Percentiles rank a stretch among this genome's conserved stretches.
Conservation (phyloP, 2,113 vertebrate species). For the Glaucidium brasilianum region DNA sequence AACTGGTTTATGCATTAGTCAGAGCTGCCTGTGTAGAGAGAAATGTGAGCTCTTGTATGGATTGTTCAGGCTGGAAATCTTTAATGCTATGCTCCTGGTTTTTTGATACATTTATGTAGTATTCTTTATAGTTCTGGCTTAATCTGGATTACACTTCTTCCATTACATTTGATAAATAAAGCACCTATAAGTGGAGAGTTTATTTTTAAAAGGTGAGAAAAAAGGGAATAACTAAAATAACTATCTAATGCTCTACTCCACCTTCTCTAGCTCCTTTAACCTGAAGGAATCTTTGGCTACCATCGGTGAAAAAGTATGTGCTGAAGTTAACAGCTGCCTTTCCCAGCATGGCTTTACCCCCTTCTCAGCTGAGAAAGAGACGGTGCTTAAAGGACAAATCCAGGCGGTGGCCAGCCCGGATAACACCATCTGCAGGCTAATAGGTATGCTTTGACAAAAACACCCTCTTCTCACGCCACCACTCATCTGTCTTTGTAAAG, state of each 20-base stretch:
- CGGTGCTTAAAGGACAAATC: constrained; percentile 87
- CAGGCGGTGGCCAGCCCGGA: constrained; percentile 74
- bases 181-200: neutral
- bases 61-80: neutral
- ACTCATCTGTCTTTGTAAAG: neutral
- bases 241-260: neutral
- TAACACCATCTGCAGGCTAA: constrained; percentile 85
- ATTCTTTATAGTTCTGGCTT: neutral
- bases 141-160: neutral
- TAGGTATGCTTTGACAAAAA: constrained; percentile 75
- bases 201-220: neutral
- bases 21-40: neutral
- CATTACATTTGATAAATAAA: neutral
- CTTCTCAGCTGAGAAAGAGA: constrained; percentile 73
- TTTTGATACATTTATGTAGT: neutral
- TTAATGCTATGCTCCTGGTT: neutral
- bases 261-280: constrained; percentile 76
- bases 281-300: constrained; percentile 80
- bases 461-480: neutral
- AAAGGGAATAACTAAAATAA: neutral
- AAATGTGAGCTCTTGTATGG: neutral
- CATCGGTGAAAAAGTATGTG: constrained; percentile 86
- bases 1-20: neutral
- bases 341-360: constrained; percentile 81
- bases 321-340: constrained; percentile 83